A percentile compares a stretch with the other conserved stretches of the same genome.
Conservation (phyloP, 2,113 vertebrate genomes). For the Okapia johnstoni region DNA sequence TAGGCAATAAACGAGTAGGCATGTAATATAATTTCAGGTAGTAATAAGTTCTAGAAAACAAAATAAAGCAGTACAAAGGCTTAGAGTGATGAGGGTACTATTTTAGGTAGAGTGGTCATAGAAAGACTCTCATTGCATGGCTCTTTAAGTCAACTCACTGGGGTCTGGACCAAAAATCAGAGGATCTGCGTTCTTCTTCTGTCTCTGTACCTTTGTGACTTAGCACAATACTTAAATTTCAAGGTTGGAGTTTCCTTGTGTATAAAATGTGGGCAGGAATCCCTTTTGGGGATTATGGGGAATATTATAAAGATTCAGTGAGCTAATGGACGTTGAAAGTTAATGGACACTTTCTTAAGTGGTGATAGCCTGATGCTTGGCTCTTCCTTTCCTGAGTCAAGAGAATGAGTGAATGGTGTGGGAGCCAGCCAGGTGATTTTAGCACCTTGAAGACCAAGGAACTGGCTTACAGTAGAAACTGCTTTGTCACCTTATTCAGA, state of each 20-base stretch:
- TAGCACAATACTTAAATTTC: not conserved
- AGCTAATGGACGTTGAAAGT: not conserved
- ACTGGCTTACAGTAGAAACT: not conserved
- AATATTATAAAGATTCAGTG: not conserved
- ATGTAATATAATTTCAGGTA: not conserved
- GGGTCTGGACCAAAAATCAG: not conserved
- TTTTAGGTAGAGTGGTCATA: not conserved
- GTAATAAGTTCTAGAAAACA: not conserved
- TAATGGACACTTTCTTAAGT: slow-evolving; percentile 3
- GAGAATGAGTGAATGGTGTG: not conserved
- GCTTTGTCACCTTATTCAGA: not conserved
- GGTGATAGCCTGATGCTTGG: not conserved
- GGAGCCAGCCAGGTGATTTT: slow-evolving; percentile 19
- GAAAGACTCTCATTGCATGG: not conserved
- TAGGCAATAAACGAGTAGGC: not conserved
- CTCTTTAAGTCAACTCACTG: not conserved
- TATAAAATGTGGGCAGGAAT: not conserved
- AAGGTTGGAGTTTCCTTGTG: not conserved
- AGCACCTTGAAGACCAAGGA: not conserved
- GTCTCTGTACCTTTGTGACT: not conserved
- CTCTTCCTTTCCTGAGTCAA: not conserved
- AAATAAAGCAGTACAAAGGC: not conserved
- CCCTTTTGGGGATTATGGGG: not conserved
- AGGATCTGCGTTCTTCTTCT: not conserved
- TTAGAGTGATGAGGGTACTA: not conserved